These are phyloP conservation scores for Prolemur simus DNA, from an alignment of 2,113 vertebrate genomes.

Conservation along the genomic window DNA sequence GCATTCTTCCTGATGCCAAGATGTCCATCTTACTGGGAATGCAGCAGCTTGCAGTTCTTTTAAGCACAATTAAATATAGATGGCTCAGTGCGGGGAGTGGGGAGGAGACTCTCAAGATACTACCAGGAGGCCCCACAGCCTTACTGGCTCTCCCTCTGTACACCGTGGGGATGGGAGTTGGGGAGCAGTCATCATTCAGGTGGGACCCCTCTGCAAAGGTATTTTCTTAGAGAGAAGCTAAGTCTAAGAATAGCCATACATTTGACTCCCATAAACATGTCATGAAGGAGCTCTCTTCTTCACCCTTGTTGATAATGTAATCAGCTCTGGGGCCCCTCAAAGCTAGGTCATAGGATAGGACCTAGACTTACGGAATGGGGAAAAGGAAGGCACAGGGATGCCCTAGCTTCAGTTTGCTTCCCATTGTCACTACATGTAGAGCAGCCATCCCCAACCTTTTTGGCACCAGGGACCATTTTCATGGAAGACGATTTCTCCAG, in stretches of 20 bases:
- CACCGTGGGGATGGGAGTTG: neutral
- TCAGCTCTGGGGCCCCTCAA: neutral
- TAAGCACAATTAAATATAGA: slow-evolving; percentile 2
- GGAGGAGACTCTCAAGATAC: neutral
- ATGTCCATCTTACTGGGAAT: neutral
- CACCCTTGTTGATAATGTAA: neutral
- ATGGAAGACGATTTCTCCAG: too few species aligned
- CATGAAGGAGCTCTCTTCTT: neutral
- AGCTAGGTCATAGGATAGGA: neutral
- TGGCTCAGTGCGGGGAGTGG: neutral
- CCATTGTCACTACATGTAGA: neutral
- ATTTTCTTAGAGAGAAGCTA: neutral
- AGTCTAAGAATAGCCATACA: neutral
- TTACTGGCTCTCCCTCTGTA: neutral
- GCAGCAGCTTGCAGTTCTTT: neutral
- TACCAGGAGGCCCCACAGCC: neutral
- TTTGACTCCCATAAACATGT: neutral
- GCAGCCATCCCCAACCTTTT: too few species aligned
- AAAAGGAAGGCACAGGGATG: neutral
- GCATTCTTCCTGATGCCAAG: neutral
- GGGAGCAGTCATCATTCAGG: neutral
- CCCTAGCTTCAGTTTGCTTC: neutral
- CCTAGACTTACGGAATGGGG: neutral
- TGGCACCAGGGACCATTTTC: too few species aligned
- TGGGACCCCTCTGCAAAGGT: neutral